A percentile compares a stretch with the other conserved stretches of the same genome.
Conservation (phyloP, 2,888 invertebrate species). For the Dryobotodes eremita region DNA sequence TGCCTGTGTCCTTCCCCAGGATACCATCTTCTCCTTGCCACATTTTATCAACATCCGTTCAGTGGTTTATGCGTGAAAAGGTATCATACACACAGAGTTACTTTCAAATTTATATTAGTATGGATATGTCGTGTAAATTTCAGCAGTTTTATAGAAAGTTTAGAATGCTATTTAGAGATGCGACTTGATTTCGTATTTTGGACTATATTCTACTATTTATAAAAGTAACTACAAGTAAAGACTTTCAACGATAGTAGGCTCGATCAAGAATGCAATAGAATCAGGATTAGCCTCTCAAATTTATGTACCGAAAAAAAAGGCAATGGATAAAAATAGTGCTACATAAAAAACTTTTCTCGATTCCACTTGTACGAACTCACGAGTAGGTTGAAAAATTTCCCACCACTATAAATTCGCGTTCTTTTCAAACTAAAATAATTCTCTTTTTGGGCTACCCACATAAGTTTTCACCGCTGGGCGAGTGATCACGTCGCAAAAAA, state of each 20-base stretch:
- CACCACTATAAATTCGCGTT: constrained; percentile 37
- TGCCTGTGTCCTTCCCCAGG: no score
- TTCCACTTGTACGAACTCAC: constrained; percentile 29
- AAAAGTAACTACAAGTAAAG: background rate
- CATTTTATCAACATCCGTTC: no score
- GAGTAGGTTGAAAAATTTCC: constrained; percentile 7
- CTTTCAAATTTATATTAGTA: no score
- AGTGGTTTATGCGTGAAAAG: no score
- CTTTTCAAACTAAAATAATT: constrained; percentile 57
- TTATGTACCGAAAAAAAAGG: background rate
- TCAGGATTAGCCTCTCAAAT: no score
- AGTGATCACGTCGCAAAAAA: constrained; percentile 64
- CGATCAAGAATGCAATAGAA: background rate
- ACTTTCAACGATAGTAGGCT: background rate
- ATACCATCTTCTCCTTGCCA: no score
- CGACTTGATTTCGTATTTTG: background rate
- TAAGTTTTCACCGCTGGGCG: constrained; percentile 55
- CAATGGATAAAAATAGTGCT: background rate
- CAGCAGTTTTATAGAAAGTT: background rate
- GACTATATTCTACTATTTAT: no score
- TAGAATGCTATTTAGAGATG: background rate
- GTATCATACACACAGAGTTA: no score
- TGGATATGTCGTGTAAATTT: constrained; percentile 1
- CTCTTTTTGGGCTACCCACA: constrained; percentile 56
- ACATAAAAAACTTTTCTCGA: background rate